Conservation (phyloP, 1,140 invertebrate species). For the Leptopilina boulardi region DNA sequence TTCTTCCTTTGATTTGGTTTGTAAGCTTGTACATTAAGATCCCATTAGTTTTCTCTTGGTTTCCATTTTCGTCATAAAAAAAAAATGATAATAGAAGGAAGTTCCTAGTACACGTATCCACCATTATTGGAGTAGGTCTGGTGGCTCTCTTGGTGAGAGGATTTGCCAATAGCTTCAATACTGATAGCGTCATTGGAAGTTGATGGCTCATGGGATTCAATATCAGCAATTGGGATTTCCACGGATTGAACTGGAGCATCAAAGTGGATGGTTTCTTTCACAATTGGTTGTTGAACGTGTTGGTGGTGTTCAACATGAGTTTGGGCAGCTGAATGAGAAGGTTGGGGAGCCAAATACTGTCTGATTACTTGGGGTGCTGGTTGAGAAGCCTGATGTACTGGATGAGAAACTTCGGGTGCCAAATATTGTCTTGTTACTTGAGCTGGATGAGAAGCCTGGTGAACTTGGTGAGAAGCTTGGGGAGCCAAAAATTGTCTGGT, state of each 20-base stretch:
- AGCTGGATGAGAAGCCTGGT: neutral
- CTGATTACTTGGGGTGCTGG: neutral
- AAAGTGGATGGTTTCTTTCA: constrained; percentile 32
- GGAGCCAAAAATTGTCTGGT: neutral
- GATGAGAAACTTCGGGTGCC: neutral
- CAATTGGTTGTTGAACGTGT: neutral
- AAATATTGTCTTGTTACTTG: neutral
- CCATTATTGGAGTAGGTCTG: constrained; percentile 63
- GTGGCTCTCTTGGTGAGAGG: constrained; percentile 39
- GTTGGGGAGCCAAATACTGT: neutral
- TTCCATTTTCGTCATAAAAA: constrained; percentile 1
- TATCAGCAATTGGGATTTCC: constrained; percentile 36
- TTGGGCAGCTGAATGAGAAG: neutral
- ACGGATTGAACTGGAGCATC: constrained; percentile 42
- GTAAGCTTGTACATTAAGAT: neutral
- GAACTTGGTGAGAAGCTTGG: neutral
- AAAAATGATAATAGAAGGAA: neutral
- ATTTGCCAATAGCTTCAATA: constrained; percentile 45
- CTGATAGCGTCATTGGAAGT: neutral
- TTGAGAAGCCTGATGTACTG: neutral
- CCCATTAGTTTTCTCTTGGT: constrained; percentile 24
- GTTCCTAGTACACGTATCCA: constrained; percentile 67
- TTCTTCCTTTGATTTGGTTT: constrained; percentile 3
- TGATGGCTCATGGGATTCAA: neutral
- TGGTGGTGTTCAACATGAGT: neutral